A percentile compares a stretch with the other conserved stretches of the same genome.
phyloP scores from a whole-genome alignment of 2,113 vertebrate species.

The Pavo muticus region DNA sequence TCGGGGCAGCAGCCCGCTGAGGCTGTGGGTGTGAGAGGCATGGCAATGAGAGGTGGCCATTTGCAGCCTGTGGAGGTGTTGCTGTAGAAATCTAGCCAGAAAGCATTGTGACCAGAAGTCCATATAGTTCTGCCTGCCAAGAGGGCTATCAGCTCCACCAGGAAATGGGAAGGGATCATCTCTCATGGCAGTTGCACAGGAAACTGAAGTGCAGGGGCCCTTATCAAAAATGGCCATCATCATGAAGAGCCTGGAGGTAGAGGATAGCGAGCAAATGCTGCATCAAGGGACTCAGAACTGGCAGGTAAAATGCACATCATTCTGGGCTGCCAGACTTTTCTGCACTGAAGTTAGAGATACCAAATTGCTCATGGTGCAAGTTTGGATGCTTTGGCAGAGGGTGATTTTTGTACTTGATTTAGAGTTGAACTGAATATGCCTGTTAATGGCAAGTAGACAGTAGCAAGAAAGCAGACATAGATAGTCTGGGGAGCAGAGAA shows the following conservation, averaged over 20 bases:
- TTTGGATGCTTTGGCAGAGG: neutral
- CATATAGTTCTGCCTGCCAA: neutral
- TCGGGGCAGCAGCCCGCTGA: neutral
- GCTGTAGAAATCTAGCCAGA: conserved; percentile 5
- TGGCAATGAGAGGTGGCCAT: neutral
- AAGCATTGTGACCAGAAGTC: neutral
- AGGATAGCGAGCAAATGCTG: neutral
- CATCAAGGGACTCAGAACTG: neutral
- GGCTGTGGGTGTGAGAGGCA: neutral
- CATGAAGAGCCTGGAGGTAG: neutral
- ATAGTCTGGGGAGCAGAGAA: neutral
- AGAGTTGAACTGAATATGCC: neutral
- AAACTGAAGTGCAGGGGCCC: neutral
- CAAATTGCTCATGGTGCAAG: neutral
- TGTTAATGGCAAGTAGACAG: neutral
- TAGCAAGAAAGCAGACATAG: neutral
- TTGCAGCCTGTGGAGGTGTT: neutral
- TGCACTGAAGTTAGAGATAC: neutral
- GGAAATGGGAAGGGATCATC: neutral
- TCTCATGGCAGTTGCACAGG: fast-evolving
- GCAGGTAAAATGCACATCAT: neutral
- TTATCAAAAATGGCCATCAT: neutral
- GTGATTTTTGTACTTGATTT: neutral
- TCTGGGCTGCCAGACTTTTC: neutral
- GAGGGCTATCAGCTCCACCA: neutral